Evolutionary conservation across 2,797 vertebrate genomes (phyloP).

Genomic region (Emydoidea blandingii): DNA sequence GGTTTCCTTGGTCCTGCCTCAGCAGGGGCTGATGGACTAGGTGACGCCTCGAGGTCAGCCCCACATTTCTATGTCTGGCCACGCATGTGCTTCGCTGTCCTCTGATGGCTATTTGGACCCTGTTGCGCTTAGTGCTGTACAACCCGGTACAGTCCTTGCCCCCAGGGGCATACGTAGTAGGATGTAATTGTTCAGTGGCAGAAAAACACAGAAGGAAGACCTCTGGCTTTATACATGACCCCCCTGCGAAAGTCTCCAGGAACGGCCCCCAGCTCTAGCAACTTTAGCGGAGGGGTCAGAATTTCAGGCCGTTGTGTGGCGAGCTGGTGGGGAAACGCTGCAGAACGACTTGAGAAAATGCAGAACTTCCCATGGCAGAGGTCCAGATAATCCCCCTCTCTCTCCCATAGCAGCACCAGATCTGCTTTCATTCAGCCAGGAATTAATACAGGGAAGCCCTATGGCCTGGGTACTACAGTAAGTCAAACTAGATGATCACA

Average conservation of each 20-base stretch:
- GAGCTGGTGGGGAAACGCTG: background rate
- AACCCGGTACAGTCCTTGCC: background rate
- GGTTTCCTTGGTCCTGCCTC: background rate
- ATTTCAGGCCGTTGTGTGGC: background rate
- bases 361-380: background rate
- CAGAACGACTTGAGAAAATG: background rate
- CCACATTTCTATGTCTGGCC: background rate
- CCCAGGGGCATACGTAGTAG: background rate
- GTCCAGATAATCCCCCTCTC: background rate
- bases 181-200: background rate
- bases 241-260: background rate
- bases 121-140: no score
- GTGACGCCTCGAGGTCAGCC: background rate
- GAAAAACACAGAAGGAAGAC: background rate
- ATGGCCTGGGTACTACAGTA: background rate
- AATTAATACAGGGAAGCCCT: background rate
- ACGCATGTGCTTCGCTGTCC: background rate
- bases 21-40: background rate
- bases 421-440: background rate
- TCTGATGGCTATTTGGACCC: background rate
- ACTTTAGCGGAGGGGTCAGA: background rate
- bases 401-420: background rate
- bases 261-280: background rate
- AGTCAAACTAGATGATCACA: background rate
- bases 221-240: background rate